A percentile compares a stretch with the other conserved stretches of the same genome.
Evolutionary conservation across 2,113 vertebrate species (phyloP).

Genomic region (Atlantisia rogersi): DNA sequence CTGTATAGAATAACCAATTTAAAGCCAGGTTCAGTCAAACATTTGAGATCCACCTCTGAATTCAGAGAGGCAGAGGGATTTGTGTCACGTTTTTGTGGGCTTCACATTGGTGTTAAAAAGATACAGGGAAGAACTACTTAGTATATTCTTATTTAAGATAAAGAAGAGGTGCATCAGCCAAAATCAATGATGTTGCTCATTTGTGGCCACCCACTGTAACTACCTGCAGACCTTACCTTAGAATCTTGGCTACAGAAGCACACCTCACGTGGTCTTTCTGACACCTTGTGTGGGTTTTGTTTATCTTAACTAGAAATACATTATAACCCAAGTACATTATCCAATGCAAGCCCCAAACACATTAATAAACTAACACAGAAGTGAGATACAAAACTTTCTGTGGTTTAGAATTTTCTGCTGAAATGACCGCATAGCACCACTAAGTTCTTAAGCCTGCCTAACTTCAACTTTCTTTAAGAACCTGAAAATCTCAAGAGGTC

Average conservation of each 20-base stretch:
- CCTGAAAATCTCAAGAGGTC: not conserved
- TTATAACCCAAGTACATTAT: not conserved
- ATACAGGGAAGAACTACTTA: not conserved
- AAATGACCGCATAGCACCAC: not conserved
- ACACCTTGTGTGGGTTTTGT: not conserved
- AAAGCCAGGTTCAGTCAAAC: not conserved
- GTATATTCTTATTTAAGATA: not conserved
- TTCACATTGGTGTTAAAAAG: not conserved
- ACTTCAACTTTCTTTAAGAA: conserved; percentile 1
- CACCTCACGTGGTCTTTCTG: not conserved
- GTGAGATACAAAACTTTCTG: not conserved
- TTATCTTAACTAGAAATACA: not conserved
- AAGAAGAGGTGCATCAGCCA: not conserved
- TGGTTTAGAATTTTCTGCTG: conserved; percentile 8
- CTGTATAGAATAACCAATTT: not conserved
- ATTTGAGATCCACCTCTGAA: not conserved
- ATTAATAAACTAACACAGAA: not conserved
- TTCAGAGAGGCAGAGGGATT: not conserved
- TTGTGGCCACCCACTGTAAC: not conserved
- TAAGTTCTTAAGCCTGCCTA: not conserved
- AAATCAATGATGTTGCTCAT: not conserved
- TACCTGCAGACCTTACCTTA: not conserved
- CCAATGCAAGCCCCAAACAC: not conserved
- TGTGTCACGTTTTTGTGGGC: not conserved
- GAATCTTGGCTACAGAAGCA: not conserved